Evolutionary conservation across 2,113 vertebrate genomes (phyloP), one percentile per base, ranked within the genome.

Genomic region (Melanerpes formicivorus): DNA sequence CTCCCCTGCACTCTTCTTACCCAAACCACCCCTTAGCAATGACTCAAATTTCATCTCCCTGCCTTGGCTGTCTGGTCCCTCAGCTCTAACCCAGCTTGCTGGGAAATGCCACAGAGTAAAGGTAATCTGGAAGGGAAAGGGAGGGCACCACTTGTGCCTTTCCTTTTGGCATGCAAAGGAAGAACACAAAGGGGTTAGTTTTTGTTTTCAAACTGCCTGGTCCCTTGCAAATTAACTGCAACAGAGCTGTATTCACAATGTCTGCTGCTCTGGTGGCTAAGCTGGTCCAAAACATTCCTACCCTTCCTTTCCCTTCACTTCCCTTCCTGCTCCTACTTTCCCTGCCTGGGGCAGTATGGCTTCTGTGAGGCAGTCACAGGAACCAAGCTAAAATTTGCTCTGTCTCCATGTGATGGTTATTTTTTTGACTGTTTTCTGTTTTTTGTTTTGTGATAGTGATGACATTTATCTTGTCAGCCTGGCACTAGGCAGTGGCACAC

Each of bases 301-400:
- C 37, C 56, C 42, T 87, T 83, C 85, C 87, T 76, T 83, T 72
- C 59, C 60, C 72, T 37, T 14, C 1, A 7, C 62, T 85, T 76
- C 19, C 72, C 81, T 91, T 93, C 80, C 76, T 91, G 77, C 60
- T 87, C 42, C 55, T 76, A 34, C 19, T 89, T 87, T 84, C 87
- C 2, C 0, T 48, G 81, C 74, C 84, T 81, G 70, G 66, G 58
- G 71, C 80, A 78, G 5, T 21, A 40, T 2, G 4, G 66, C 29
- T 87, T 70, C 18, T 0, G 0, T 34, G 59, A 81, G 29, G 26
- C 71, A 79, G 40, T 27, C 64, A 77, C 18, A 0, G 11, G 46
- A 82, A 70, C 48, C 42, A 46, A 60, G 32, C 30, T 73, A 77
- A 52, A 87, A 55, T 10, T 80, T 34, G 37, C 42, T 87, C 32